These are phyloP conservation scores for Lutjanus erythropterus DNA, from an alignment of 2,113 vertebrate species.

Conservation along the genomic window DNA sequence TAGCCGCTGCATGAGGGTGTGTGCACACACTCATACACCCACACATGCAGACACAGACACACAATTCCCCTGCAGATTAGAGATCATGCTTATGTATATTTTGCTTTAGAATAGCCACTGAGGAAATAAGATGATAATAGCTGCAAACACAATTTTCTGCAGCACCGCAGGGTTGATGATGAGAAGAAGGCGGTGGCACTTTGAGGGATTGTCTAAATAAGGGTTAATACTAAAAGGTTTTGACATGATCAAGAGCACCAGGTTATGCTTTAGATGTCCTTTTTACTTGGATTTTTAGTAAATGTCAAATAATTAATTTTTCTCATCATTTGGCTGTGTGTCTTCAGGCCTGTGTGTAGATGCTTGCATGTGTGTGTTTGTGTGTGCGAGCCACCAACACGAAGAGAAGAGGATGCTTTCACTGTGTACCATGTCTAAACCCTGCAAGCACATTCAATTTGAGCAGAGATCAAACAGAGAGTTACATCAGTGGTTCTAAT, in stretches of 20 bases:
- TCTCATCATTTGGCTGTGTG: background rate
- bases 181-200: conserved; percentile 11
- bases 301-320: background rate
- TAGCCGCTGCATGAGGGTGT: conserved; percentile 48
- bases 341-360: background rate
- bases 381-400: conserved; percentile 5
- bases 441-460: conserved; percentile 45
- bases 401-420: conserved; percentile 23
- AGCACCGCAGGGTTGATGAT: conserved; percentile 44
- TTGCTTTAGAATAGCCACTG: conserved; percentile 59
- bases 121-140: conserved; percentile 67
- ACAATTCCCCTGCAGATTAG: conserved; percentile 50
- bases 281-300: background rate
- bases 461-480: conserved; percentile 58
- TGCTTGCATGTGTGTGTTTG: background rate
- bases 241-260: background rate
- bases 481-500: conserved; percentile 57
- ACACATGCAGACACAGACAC: conserved; percentile 18
- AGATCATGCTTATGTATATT: conserved; percentile 67
- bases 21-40: conserved; percentile 12
- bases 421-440: conserved; percentile 38
- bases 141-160: conserved; percentile 61
- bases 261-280: background rate
- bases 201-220: conserved; percentile 25
- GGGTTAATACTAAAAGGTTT: conserved; percentile 15